Conservation (phyloP, 2,113 vertebrate species). For the Potamarius usumacintae region DNA sequence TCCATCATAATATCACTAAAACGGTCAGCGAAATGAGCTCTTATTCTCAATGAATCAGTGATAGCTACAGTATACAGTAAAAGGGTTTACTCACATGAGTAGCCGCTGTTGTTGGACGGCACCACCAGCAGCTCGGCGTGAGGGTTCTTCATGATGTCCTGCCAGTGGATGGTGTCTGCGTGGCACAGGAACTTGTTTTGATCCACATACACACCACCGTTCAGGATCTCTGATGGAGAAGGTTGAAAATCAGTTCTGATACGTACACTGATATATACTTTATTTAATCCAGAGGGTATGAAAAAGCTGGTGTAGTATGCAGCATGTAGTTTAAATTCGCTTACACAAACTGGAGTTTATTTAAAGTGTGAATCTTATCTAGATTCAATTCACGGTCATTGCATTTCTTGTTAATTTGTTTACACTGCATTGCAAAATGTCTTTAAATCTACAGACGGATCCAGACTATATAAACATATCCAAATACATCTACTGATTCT, state of each 20-base stretch:
- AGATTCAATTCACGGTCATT: background rate
- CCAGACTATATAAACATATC: background rate
- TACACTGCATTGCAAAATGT: background rate
- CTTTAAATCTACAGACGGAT: background rate
- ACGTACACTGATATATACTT: too few relatives aligned
- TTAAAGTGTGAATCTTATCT: background rate
- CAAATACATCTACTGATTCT: too few relatives aligned
- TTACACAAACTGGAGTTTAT: background rate
- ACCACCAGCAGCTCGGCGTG: constrained; percentile 91
- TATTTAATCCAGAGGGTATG: background rate
- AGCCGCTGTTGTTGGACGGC: constrained; percentile 88
- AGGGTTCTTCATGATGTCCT: constrained; percentile 90
- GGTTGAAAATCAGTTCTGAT: background rate
- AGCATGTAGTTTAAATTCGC: background rate
- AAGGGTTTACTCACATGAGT: constrained; percentile 82
- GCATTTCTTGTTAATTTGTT: background rate
- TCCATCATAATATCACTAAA: background rate
- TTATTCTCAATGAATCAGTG: background rate
- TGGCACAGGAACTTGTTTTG: constrained; percentile 97
- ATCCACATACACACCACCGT: constrained; percentile 92
- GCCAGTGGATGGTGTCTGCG: constrained; percentile 94
- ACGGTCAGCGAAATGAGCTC: background rate
- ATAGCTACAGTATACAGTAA: background rate
- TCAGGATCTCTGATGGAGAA: constrained; percentile 84
- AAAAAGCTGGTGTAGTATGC: background rate